phyloP scores from a whole-genome alignment of 2,113 vertebrate species.

The Struthio camelus region DNA sequence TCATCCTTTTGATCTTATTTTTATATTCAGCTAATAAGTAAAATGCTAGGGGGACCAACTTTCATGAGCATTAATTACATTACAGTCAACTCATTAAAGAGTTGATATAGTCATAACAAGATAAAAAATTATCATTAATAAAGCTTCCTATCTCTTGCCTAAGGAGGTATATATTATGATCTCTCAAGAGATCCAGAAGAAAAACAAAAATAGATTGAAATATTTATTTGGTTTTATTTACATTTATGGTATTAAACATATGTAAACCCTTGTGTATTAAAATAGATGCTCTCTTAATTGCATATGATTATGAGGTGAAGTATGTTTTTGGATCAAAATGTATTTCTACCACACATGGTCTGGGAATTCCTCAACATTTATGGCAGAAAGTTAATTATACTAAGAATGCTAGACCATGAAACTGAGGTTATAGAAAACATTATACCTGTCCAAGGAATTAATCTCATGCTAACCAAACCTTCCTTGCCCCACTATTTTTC shows the following conservation, averaged over 20 bases:
- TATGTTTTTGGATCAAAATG: background rate
- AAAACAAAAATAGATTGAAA: background rate
- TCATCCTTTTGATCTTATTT: background rate
- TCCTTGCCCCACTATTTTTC: background rate
- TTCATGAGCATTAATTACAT: background rate
- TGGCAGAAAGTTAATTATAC: background rate
- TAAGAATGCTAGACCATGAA: background rate
- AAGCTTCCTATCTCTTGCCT: background rate
- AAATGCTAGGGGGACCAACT: background rate
- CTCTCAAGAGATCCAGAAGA: background rate
- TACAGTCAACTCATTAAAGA: background rate
- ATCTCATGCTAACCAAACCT: background rate
- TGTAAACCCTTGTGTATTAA: background rate
- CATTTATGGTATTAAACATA: background rate
- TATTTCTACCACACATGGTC: background rate
- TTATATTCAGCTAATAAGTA: background rate
- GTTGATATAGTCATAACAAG: background rate
- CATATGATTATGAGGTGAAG: background rate
- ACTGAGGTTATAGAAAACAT: background rate
- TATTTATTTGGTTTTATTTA: background rate
- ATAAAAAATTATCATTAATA: background rate
- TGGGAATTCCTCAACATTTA: background rate
- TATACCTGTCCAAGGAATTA: background rate
- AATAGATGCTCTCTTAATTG: background rate
- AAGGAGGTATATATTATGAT: background rate